Conservation (phyloP, 30 jellyfish, hydroid and myxozoan species). For the Chironex yamaguchii region DNA sequence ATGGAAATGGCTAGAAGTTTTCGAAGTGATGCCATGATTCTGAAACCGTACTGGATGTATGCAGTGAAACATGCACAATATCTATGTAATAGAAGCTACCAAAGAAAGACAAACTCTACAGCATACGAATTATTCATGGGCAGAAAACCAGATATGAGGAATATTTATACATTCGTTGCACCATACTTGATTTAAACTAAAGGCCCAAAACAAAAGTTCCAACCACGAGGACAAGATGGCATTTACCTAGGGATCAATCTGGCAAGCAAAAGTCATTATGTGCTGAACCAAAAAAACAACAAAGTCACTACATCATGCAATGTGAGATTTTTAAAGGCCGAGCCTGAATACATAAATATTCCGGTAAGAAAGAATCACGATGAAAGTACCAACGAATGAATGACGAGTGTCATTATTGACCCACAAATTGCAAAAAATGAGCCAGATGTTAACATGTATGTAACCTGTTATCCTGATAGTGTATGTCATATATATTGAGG, state of each 20-base stretch:
- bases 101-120: constrained; percentile 5
- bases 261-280: no score
- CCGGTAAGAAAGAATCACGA: no score
- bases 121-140: constrained; percentile 38
- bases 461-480: no score
- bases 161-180: constrained; percentile 13
- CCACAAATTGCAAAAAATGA: no score
- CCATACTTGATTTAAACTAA: constrained; percentile 7
- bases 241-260: constrained; percentile 33
- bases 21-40: constrained; percentile 11
- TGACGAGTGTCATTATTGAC: no score
- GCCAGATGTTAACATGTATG: no score
- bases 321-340: no score
- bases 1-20: constrained; percentile 55
- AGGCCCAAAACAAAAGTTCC: constrained; percentile 18
- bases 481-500: no score
- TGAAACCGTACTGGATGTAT: constrained; percentile 35
- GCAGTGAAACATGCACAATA: constrained; percentile 39
- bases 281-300: no score
- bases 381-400: no score
- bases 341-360: no score
- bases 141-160: constrained; percentile 41
- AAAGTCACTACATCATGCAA: no score
- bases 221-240: constrained; percentile 43
- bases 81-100: constrained; percentile 40